These are phyloP conservation scores for Drosophila carrolli DNA, from an alignment of 1,140 invertebrate species.

Conservation along the genomic window DNA sequence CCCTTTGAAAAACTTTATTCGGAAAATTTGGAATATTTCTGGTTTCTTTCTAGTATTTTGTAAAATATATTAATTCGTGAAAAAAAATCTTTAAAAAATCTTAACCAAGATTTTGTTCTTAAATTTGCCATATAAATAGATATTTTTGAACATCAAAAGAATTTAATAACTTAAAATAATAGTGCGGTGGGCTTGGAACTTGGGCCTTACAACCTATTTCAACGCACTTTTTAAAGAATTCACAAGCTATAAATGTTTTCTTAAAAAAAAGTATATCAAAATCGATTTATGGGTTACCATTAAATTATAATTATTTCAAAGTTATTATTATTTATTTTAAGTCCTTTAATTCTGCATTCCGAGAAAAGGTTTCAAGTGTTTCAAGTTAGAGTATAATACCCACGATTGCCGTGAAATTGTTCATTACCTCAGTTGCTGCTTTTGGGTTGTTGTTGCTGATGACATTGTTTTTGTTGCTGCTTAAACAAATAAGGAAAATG, in stretches of 20 bases:
- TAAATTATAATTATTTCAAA: too few relatives aligned
- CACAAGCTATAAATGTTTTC: too few relatives aligned
- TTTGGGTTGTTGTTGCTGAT: constrained; percentile 28
- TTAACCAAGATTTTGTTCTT: too few relatives aligned
- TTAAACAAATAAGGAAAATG: constrained; percentile 81
- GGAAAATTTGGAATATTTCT: neutral
- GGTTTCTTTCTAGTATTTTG: neutral
- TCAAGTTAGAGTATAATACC: constrained; percentile 27
- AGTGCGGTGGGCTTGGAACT: too few relatives aligned
- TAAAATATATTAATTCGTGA: neutral
- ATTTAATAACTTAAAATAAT: too few relatives aligned
- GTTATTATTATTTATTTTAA: neutral
- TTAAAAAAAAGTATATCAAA: too few relatives aligned
- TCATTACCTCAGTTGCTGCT: constrained; percentile 23
- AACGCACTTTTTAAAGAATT: too few relatives aligned
- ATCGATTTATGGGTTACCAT: too few relatives aligned
- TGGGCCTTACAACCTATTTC: too few relatives aligned
- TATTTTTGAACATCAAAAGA: neutral
- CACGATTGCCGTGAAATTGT: constrained; percentile 72
- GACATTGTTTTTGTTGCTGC: constrained; percentile 43
- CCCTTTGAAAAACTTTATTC: neutral
- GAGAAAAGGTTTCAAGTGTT: neutral
- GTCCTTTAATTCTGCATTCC: neutral
- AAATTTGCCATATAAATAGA: neutral
- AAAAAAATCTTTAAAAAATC: too few relatives aligned